phyloP scores from a whole-genome alignment of 1,140 invertebrate genomes.

The Aradophagus sp. region DNA sequence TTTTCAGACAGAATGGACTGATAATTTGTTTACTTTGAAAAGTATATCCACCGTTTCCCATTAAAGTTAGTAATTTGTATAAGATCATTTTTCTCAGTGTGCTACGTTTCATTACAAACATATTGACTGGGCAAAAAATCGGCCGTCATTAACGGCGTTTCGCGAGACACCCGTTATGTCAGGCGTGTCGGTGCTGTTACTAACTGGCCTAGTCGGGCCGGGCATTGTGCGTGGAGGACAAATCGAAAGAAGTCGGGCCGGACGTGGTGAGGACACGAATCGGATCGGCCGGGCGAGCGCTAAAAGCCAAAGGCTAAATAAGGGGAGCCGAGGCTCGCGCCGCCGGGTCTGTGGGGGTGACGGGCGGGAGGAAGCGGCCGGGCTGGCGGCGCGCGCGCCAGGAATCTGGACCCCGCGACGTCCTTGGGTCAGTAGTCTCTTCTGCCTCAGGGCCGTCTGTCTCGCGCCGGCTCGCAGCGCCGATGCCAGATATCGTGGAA shows the following conservation, averaged over 20 bases:
- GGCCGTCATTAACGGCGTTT: neutral
- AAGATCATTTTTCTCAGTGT: no score
- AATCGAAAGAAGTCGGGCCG: constrained; percentile 56
- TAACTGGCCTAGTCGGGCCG: constrained; percentile 66
- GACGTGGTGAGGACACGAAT: constrained; percentile 38
- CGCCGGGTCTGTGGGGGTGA: constrained; percentile 17
- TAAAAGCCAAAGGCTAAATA: constrained; percentile 61
- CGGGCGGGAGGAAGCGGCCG: constrained; percentile 34
- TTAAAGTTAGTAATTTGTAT: no score
- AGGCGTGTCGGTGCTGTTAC: constrained; percentile 65
- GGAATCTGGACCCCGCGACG: constrained; percentile 69
- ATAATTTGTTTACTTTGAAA: no score
- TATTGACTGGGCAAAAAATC: no score
- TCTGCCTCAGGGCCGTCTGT: constrained; percentile 65
- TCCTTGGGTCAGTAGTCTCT: constrained; percentile 68
- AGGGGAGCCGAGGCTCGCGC: constrained; percentile 34
- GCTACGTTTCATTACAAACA: no score
- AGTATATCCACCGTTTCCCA: no score
- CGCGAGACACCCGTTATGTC: constrained; percentile 67
- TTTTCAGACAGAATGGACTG: no score
- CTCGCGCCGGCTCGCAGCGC: constrained; percentile 54
- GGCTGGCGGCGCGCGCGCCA: constrained; percentile 25
- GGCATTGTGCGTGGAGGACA: constrained; percentile 64
- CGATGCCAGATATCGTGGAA: constrained; percentile 52
- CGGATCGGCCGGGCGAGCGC: constrained; percentile 25